Evolutionary conservation across 2,888 invertebrate species (phyloP).

Genomic region (Ptychoptera albimana): DNA sequence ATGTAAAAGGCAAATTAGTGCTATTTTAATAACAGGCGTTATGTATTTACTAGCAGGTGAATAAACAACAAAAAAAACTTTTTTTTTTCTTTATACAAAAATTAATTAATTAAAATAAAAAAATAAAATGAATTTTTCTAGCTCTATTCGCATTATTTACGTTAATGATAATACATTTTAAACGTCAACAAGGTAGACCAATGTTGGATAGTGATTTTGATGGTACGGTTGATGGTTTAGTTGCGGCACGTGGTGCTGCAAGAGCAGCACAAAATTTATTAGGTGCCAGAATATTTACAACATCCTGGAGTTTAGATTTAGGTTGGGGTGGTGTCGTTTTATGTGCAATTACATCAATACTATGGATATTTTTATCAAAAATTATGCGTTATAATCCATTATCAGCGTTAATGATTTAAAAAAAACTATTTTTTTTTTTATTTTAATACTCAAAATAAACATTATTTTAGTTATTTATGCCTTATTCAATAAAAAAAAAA

Average conservation of each 20-base stretch:
- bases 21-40: conserved; percentile 83
- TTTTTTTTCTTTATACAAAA: too few relatives aligned
- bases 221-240: conserved; percentile 56
- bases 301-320: conserved; percentile 68
- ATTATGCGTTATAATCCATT: conserved; percentile 81
- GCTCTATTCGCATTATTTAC: conserved; percentile 85
- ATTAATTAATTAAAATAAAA: too few relatives aligned
- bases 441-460: too few relatives aligned
- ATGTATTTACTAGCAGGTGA: conserved; percentile 86
- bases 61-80: too few relatives aligned
- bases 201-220: conserved; percentile 41
- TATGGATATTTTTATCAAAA: conserved; percentile 80
- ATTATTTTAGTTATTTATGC: too few relatives aligned
- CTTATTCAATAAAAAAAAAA: too few relatives aligned
- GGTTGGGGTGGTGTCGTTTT: conserved; percentile 78
- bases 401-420: conserved; percentile 52
- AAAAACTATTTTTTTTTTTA: background rate
- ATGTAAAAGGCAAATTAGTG: conserved; percentile 81
- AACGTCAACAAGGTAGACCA: conserved; percentile 55
- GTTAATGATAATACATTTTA: conserved; percentile 82
- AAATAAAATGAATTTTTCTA: too few relatives aligned
- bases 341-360: conserved; percentile 63
- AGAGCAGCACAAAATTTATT: conserved; percentile 39
- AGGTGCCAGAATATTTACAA: conserved; percentile 55
- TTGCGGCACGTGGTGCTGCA: conserved; percentile 35